Base-by-base conservation (phyloP, 2,888 invertebrate genomes). In the Diarsia brunnea region DNA sequence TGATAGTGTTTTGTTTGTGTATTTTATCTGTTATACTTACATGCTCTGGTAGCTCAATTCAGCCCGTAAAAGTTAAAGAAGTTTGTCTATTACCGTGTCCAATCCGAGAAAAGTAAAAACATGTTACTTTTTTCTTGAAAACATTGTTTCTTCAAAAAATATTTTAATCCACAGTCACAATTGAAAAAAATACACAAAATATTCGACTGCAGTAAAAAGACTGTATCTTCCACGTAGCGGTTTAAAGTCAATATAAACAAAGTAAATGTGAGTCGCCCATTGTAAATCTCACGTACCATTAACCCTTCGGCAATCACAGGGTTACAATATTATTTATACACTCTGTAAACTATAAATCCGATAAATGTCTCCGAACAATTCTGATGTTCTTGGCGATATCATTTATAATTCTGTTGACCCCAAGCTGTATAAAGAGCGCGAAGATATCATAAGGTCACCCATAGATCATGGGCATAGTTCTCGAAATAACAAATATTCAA, bases 401-500 rank as follows among this genome's bases (percentile, higher is more conserved):
- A 84, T 80, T 80, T 53, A 58, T 73, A 76, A 68, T 69, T 77
- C 84, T 78, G 73, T 71, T 84, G 81, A 78, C 78, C 81, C 65
- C 65, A 73, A 67, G 63, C 49, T 45, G 38, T 81, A 84, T 63
- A 77, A 84, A 81, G 72, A 63, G 78, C 84, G 71, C 63, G 14
- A 75, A 80, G 76, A 84, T 86, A 86, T 71, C 78, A 24, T 64
- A 72, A 82, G 79, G 84, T 74, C 65, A 68, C 64, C 60, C 75
- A 83, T 84, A 82, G 75, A 82, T 83, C 87, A 84, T 66, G 76
- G 77, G 49, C 75, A 75, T 53, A 73, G 63, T 70, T 72, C 75
- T 75, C 69, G 31, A 84, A 78, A 71, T 78, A 83, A 87, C 87
- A 84, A 82, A 82, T 79, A 83, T 87, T 83, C 84, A 86, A 84